Percentiles rank a stretch among this genome's conserved stretches.
Evolutionary conservation across 2,113 vertebrate species (phyloP).

Genomic region (Suncus etruscus): DNA sequence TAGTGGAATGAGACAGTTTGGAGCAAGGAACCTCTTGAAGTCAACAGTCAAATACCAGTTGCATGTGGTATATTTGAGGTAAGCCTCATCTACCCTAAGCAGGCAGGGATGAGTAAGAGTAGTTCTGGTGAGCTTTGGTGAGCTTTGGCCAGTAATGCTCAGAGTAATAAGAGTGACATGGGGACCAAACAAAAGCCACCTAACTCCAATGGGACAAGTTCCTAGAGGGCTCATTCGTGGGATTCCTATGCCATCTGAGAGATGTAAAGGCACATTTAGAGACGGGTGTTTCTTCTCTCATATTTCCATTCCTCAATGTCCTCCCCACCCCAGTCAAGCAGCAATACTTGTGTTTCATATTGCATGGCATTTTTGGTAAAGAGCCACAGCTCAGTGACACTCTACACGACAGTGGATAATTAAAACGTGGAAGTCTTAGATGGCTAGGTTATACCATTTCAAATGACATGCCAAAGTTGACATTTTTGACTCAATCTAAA

Average conservation of each 20-base stretch:
- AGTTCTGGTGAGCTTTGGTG: background rate
- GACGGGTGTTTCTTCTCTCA: background rate
- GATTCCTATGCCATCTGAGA: background rate
- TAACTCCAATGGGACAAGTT: background rate
- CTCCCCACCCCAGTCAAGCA: background rate
- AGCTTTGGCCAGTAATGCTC: too few relatives aligned
- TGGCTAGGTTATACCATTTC: background rate
- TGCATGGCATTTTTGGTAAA: constrained; percentile 44
- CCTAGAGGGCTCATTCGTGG: background rate
- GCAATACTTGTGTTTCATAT: background rate
- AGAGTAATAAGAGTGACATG: background rate
- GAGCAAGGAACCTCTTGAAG: background rate
- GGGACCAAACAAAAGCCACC: background rate
- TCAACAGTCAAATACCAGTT: background rate
- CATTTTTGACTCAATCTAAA: background rate
- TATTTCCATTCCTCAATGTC: too few relatives aligned
- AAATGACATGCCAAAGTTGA: background rate
- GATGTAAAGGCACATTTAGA: background rate
- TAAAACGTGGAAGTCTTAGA: constrained; percentile 11
- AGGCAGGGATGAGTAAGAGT: fast-evolving
- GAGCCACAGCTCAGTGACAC: background rate
- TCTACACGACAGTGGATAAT: constrained; percentile 28
- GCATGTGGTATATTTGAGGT: background rate
- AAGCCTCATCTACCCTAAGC: background rate
- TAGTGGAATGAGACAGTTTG: background rate